phyloP scores from a whole-genome alignment of 1,140 invertebrate genomes.

The Lutraria rhynchaena region DNA sequence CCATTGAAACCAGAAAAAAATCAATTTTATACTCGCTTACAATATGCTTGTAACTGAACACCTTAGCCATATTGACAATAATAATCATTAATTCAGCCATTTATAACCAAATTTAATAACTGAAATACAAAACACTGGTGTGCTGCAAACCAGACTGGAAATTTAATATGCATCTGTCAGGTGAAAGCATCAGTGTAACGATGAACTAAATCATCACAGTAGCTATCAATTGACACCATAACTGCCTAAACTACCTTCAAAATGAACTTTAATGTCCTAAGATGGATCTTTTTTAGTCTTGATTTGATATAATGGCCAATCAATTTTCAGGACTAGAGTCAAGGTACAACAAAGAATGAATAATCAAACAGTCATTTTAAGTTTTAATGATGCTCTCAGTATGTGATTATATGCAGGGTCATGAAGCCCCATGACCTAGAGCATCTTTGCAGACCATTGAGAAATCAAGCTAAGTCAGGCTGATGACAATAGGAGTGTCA shows the following conservation, averaged over 20 bases:
- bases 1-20: neutral
- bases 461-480: neutral
- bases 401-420: neutral
- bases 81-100: neutral
- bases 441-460: constrained; percentile 2
- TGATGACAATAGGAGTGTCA: neutral
- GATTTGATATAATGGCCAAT: constrained; percentile 50
- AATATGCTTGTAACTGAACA: constrained; percentile 19
- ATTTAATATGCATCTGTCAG: no score
- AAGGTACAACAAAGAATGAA: constrained; percentile 9
- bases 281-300: constrained; percentile 32
- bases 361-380: constrained; percentile 21
- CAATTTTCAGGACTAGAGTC: constrained; percentile 35
- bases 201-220: neutral
- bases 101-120: neutral
- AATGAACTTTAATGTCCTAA: constrained; percentile 17
- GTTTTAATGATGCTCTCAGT: constrained; percentile 11
- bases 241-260: neutral
- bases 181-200: neutral
- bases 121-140: neutral
- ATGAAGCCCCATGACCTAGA: neutral
- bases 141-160: no score
- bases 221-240: no score
- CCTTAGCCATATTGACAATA: neutral
- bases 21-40: constrained; percentile 9